A percentile compares a stretch with the other conserved stretches of the same genome.
Evolutionary conservation across 2,797 vertebrate species (phyloP).

Genomic region (Dendrocincla fuliginosa): DNA sequence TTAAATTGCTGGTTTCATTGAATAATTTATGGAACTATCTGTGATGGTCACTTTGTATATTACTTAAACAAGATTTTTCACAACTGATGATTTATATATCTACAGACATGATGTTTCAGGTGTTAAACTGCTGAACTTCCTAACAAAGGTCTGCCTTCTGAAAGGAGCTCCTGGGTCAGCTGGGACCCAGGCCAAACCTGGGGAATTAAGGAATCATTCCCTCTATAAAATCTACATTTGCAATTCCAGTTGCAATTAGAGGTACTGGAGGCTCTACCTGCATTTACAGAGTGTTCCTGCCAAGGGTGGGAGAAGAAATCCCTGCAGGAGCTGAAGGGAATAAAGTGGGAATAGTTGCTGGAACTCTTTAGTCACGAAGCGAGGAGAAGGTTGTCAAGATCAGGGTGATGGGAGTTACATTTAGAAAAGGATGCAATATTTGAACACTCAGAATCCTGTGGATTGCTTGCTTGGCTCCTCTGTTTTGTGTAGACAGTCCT

Average conservation of each 20-base stretch:
- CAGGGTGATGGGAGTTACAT: accelerated
- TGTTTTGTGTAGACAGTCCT: neutral
- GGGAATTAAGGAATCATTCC: neutral
- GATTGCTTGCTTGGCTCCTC: neutral
- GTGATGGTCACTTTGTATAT: accelerated
- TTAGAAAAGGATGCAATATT: neutral
- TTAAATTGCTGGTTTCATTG: neutral
- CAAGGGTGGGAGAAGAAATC: neutral
- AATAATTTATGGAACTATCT: neutral
- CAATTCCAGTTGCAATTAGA: neutral
- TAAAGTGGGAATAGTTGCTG: neutral
- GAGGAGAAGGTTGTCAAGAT: neutral
- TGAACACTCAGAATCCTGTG: neutral
- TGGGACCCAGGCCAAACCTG: neutral
- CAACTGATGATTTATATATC: no score
- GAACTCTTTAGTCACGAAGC: neutral
- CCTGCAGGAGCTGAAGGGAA: neutral
- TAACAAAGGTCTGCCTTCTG: neutral
- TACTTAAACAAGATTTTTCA: no score
- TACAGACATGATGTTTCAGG: neutral
- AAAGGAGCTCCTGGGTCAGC: neutral
- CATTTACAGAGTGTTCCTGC: neutral
- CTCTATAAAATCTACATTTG: neutral
- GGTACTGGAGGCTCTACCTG: neutral
- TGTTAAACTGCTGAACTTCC: neutral